These are phyloP conservation scores for Lophius americanus DNA, from an alignment of 2,797 vertebrate species.

Conservation along the genomic window DNA sequence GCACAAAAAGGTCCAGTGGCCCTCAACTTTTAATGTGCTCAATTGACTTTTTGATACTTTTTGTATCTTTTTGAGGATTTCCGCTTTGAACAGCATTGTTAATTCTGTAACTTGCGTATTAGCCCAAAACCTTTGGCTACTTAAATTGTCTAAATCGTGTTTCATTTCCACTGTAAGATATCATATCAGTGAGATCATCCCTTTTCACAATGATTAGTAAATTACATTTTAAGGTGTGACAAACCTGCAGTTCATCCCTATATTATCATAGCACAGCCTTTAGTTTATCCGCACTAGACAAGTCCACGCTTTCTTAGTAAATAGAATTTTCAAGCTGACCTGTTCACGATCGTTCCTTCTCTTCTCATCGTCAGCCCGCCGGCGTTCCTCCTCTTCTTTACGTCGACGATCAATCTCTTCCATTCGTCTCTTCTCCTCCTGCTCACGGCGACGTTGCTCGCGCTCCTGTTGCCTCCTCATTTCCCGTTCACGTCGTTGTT, in stretches of 20 bases:
- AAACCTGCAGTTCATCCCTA: too few species aligned
- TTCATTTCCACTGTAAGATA: too few species aligned
- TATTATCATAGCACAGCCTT: not conserved
- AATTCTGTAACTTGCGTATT: too few species aligned
- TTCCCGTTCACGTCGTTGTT: conserved; percentile 95
- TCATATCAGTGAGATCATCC: too few species aligned
- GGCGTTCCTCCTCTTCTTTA: conserved; percentile 95
- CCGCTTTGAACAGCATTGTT: too few species aligned
- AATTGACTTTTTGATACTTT: too few species aligned
- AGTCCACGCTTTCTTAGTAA: not conserved
- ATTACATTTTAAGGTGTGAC: not conserved
- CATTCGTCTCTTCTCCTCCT: conserved; percentile 93
- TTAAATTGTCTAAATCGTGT: too few species aligned
- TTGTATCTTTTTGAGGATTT: too few species aligned
- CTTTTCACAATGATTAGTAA: too few species aligned
- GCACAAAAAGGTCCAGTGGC: too few species aligned
- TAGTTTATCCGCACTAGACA: not conserved
- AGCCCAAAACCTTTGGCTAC: too few species aligned
- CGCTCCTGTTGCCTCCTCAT: conserved; percentile 94
- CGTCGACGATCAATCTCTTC: conserved; percentile 94
- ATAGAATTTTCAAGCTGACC: conserved; percentile 69
- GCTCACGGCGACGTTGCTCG: conserved; percentile 92
- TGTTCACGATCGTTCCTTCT: conserved; percentile 94
- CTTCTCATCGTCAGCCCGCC: conserved; percentile 94
- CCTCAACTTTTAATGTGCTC: too few species aligned